phyloP scores from a whole-genome alignment of 2,888 invertebrate species.

The Caenorhabditis doughertyi region DNA sequence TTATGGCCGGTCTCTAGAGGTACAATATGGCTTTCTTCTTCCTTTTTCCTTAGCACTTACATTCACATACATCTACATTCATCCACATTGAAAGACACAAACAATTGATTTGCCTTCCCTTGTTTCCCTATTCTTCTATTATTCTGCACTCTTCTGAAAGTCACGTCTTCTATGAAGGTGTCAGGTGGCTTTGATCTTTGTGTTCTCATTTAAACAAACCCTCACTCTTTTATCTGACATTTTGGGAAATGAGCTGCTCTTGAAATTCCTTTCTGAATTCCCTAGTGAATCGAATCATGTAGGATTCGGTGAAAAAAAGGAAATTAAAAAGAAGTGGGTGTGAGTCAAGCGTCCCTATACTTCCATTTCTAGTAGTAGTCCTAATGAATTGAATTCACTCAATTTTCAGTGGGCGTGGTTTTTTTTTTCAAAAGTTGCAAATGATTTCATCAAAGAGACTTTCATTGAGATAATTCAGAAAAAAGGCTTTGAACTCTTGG shows the following conservation, averaged over 20 bases:
- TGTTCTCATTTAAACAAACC: slow-evolving; percentile 26
- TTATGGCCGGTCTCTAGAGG: slow-evolving; percentile 58
- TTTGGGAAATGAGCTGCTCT: slow-evolving; percentile 9
- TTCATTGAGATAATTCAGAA: not conserved
- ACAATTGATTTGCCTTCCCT: slow-evolving; percentile 43
- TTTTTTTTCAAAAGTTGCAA: slow-evolving; percentile 24
- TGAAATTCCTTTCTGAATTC: slow-evolving; percentile 23
- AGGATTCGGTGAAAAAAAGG: slow-evolving; percentile 15
- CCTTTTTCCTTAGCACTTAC: slow-evolving; percentile 11
- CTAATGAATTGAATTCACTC: slow-evolving; percentile 43
- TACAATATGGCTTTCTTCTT: slow-evolving; percentile 32
- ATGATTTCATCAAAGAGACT: slow-evolving; percentile 1
- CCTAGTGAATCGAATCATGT: slow-evolving; percentile 53
- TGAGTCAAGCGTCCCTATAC: slow-evolving; percentile 30
- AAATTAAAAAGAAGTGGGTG: slow-evolving; percentile 47
- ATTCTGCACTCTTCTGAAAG: slow-evolving; percentile 33
- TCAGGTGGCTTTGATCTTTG: slow-evolving; percentile 42
- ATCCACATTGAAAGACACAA: slow-evolving; percentile 31
- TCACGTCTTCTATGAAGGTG: slow-evolving; percentile 52
- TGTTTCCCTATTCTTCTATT: slow-evolving; percentile 6
- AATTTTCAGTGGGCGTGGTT: not conserved
- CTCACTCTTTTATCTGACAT: slow-evolving; percentile 10
- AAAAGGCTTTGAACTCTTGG: too few species aligned
- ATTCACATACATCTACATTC: slow-evolving; percentile 13
- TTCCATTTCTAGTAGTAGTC: slow-evolving; percentile 4